Percentiles rank a stretch among this genome's conserved stretches.
Conservation (phyloP, 1,140 invertebrate species). For the Drosophila tsacasi region DNA sequence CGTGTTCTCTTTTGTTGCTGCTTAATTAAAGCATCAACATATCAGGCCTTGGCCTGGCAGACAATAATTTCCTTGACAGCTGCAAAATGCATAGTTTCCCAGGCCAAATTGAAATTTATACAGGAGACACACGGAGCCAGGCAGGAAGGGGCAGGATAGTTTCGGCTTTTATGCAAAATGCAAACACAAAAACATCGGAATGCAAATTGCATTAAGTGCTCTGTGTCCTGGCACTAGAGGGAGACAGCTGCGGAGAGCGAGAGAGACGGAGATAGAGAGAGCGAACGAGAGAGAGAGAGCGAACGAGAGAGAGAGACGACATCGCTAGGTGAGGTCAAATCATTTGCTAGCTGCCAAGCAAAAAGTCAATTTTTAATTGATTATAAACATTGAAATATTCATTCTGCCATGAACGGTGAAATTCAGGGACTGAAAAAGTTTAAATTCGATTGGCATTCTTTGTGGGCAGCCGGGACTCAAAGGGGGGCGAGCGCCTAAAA, state of each 20-base stretch:
- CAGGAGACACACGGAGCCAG: conserved; percentile 16
- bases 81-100: conserved; percentile 72
- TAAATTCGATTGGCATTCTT: conserved; percentile 34
- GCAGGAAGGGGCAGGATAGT: conserved; percentile 7
- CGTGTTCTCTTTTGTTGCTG: conserved; percentile 39
- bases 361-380: conserved; percentile 56
- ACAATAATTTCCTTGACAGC: conserved; percentile 80
- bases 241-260: conserved; percentile 1
- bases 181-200: conserved; percentile 53
- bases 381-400: conserved; percentile 50
- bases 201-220: conserved; percentile 76
- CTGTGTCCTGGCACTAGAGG: conserved; percentile 10
- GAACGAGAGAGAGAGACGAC: not conserved
- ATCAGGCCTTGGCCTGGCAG: conserved; percentile 25
- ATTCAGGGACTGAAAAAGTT: conserved; percentile 25
- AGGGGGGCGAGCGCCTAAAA: conserved; percentile 17
- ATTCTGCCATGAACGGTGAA: conserved; percentile 14
- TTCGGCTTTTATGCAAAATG: conserved; percentile 52
- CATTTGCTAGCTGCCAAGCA: conserved; percentile 34
- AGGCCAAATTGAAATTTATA: conserved; percentile 77
- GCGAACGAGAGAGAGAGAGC: no score
- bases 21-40: conserved; percentile 77
- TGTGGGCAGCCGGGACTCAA: conserved; percentile 19
- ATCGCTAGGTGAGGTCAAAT: conserved; percentile 46
- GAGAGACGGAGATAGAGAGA: not conserved